These are phyloP conservation scores for Zhengitettix transpicula DNA, from an alignment of 2,888 invertebrate genomes.

Conservation along the genomic window DNA sequence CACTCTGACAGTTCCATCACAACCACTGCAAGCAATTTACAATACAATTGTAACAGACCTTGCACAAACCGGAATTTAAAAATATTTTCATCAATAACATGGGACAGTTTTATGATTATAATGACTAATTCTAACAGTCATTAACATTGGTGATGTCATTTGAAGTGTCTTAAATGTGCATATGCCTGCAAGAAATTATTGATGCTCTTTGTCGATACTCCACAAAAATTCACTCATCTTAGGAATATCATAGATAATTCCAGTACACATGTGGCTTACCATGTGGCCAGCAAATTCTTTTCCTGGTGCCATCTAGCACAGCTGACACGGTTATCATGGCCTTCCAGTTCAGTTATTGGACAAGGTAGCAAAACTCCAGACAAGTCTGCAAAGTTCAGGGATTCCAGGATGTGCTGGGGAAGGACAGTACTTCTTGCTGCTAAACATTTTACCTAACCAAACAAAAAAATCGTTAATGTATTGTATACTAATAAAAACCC, in stretches of 20 bases:
- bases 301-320: conserved; percentile 29
- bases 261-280: conserved; percentile 18
- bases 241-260: background rate
- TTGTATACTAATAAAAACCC: background rate
- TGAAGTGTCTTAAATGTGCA: too few species aligned
- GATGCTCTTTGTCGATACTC: too few species aligned
- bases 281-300: conserved; percentile 32
- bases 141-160: too few species aligned
- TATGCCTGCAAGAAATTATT: too few species aligned
- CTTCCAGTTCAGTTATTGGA: conserved; percentile 28
- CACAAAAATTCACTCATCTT: background rate
- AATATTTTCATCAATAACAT: too few species aligned
- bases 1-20: conserved; percentile 41
- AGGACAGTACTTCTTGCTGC: conserved; percentile 23
- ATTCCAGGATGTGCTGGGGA: conserved; percentile 22
- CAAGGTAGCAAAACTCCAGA: conserved; percentile 27
- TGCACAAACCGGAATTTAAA: too few species aligned
- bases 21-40: conserved; percentile 26
- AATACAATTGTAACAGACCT: too few species aligned
- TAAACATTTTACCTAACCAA: conserved; percentile 23
- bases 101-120: too few species aligned
- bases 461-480: background rate
- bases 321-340: conserved; percentile 35
- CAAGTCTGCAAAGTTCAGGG: conserved; percentile 33
- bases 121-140: too few species aligned